Percentiles rank a stretch among this genome's conserved stretches.
Evolutionary conservation across 1,140 invertebrate genomes (phyloP).

Genomic region (Nephila pilipes): DNA sequence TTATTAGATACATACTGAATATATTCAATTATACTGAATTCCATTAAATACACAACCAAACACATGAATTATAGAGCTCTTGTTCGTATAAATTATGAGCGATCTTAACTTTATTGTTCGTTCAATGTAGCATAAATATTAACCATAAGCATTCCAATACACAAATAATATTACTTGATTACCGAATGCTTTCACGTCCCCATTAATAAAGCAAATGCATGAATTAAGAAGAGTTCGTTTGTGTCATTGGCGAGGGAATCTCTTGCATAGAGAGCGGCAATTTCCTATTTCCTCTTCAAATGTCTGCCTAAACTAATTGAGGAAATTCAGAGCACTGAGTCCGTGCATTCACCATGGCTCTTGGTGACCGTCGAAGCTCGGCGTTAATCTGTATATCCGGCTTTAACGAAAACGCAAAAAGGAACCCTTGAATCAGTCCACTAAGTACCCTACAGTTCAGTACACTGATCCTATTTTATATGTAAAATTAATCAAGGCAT

Average conservation of each 20-base stretch:
- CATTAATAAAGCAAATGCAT: neutral
- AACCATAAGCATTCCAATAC: too few species aligned
- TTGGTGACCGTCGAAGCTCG: constrained; percentile 16
- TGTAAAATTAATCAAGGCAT: neutral
- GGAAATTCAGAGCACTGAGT: constrained; percentile 46
- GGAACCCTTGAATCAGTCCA: neutral
- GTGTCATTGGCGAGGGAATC: neutral
- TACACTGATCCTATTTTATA: neutral
- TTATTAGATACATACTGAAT: too few species aligned
- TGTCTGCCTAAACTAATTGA: constrained; percentile 42
- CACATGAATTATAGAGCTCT: too few species aligned
- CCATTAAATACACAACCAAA: too few species aligned
- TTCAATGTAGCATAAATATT: too few species aligned
- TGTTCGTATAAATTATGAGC: too few species aligned
- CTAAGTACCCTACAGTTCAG: neutral
- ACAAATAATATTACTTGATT: too few species aligned
- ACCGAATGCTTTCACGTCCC: too few species aligned
- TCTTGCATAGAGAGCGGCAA: constrained; percentile 42
- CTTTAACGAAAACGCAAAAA: neutral
- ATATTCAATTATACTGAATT: too few species aligned
- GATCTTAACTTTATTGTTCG: too few species aligned
- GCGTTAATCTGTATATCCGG: constrained; percentile 42
- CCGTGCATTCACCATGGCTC: neutral
- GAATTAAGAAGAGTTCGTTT: neutral
- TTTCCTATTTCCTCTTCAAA: constrained; percentile 30